These are phyloP conservation scores for Centropus unirufus DNA, from an alignment of 2,113 vertebrate genomes.

Conservation along the genomic window DNA sequence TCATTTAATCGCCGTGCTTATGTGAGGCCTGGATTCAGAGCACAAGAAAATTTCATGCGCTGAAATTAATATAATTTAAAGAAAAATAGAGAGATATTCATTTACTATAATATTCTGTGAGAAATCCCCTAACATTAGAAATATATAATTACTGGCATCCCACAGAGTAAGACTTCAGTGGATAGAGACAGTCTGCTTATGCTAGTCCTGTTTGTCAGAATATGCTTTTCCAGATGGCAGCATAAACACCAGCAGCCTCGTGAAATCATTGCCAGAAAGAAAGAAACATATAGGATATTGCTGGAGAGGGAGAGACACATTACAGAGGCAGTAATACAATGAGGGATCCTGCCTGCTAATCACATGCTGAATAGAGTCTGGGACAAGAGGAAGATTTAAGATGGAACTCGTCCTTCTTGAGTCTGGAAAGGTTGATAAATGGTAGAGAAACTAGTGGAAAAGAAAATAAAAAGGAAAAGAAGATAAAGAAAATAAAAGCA, in stretches of 20 bases:
- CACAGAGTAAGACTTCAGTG: not conserved
- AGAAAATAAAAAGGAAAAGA: not conserved
- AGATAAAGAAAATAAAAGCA: not conserved
- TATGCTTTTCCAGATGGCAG: constrained; percentile 32
- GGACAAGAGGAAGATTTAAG: not conserved
- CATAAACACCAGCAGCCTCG: constrained; percentile 3
- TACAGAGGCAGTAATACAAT: not conserved
- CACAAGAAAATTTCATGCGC: not conserved
- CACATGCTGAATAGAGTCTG: not conserved
- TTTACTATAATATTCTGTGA: not conserved
- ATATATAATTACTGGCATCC: not conserved
- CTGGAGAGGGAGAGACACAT: not conserved
- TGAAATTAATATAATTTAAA: not conserved
- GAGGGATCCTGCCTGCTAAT: not conserved
- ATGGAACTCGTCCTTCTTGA: not conserved
- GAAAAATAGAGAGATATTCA: not conserved
- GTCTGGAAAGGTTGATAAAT: not conserved
- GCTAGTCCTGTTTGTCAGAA: not conserved
- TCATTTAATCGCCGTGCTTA: not conserved
- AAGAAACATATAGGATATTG: not conserved
- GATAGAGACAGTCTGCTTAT: not conserved
- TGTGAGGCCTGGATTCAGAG: not conserved
- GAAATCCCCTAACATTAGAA: not conserved
- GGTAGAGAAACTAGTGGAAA: not conserved
- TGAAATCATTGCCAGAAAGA: not conserved